Conservation (phyloP, 2,888 invertebrate genomes). For the Drosophila meridionalis region DNA sequence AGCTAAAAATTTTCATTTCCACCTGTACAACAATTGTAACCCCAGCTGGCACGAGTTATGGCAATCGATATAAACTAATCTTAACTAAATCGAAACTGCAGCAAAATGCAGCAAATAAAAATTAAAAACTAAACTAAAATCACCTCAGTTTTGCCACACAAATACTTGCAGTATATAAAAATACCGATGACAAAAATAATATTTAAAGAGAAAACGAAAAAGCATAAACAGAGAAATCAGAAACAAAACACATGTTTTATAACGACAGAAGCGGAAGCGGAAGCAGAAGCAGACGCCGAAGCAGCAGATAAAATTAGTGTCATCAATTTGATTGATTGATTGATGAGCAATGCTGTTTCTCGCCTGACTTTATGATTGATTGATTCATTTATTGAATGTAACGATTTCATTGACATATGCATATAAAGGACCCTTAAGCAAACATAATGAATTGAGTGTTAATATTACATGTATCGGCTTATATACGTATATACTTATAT, state of each 20-base stretch:
- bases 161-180: slow-evolving; percentile 19
- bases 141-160: slow-evolving; percentile 23
- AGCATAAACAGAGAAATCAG: background rate
- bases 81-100: slow-evolving; percentile 45
- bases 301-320: slow-evolving; percentile 40
- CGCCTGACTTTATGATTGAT: slow-evolving; percentile 64
- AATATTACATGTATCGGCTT: slow-evolving; percentile 17
- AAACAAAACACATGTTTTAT: slow-evolving; percentile 29
- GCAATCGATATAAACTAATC: slow-evolving; percentile 68
- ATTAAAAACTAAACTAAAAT: slow-evolving; percentile 17
- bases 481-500: slow-evolving; percentile 9
- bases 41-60: slow-evolving; percentile 86
- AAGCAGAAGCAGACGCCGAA: slow-evolving; percentile 15
- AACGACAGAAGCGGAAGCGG: slow-evolving; percentile 20
- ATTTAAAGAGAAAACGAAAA: slow-evolving; percentile 9
- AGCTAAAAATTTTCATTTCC: slow-evolving; percentile 65
- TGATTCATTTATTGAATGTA: slow-evolving; percentile 65
- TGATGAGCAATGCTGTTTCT: slow-evolving; percentile 54
- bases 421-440: slow-evolving; percentile 40
- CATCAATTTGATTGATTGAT: slow-evolving; percentile 58
- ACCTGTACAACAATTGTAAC: slow-evolving; percentile 78
- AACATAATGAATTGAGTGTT: slow-evolving; percentile 49
- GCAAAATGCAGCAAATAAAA: slow-evolving; percentile 42
- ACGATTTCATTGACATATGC: slow-evolving; percentile 56
- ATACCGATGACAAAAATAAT: slow-evolving; percentile 12